phyloP scores from a whole-genome alignment of 30 jellyfish, hydroid and myxozoan species.

The Hydractinia symbiolongicarpus region DNA sequence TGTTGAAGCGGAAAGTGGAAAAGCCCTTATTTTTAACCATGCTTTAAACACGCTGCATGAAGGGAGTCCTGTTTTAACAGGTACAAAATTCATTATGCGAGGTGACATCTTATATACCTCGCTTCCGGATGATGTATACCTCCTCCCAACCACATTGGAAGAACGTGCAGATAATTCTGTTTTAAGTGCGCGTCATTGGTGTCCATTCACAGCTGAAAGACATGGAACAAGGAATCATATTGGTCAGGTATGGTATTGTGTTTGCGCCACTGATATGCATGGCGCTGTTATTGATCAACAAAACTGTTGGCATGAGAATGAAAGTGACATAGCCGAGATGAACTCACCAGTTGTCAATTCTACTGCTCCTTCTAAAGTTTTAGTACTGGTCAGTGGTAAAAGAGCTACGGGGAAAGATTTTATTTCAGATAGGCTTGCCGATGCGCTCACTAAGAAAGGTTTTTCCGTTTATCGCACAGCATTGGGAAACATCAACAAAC shows the following conservation, averaged over 20 bases:
- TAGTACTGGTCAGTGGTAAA: slow-evolving; percentile 15
- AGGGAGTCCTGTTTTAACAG: background rate
- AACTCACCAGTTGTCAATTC: background rate
- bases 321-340: background rate
- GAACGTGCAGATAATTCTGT: background rate
- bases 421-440: background rate
- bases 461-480: slow-evolving; percentile 9
- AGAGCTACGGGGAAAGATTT: slow-evolving; percentile 16
- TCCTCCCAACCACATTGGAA: background rate
- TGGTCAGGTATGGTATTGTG: slow-evolving; percentile 22
- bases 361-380: background rate
- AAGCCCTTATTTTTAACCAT: slow-evolving; percentile 11
- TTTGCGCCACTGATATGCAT: slow-evolving; percentile 16
- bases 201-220: slow-evolving; percentile 21
- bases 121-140: slow-evolving; percentile 14
- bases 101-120: slow-evolving; percentile 20
- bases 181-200: slow-evolving; percentile 8
- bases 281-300: slow-evolving; percentile 10
- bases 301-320: background rate
- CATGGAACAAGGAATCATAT: slow-evolving; percentile 15
- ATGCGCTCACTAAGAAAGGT: background rate
- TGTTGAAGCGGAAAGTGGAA: slow-evolving; percentile 13
- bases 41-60: slow-evolving; percentile 15
- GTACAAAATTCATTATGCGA: slow-evolving; percentile 17
- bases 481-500: slow-evolving; percentile 18